phyloP scores from a whole-genome alignment of 2,888 invertebrate genomes.

The Melieria crassipennis region DNA sequence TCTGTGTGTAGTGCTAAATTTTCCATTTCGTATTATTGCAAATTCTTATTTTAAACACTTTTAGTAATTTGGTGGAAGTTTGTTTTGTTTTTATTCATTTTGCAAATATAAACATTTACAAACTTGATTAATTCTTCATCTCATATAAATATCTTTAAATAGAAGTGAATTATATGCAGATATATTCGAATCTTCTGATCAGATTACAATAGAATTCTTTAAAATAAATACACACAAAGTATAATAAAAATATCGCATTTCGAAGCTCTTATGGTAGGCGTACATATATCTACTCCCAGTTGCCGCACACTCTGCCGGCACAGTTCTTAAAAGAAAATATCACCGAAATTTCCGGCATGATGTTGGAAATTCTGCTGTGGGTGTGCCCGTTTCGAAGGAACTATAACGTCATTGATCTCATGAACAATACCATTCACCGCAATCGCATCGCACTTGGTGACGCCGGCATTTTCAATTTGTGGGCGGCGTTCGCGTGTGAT shows the following conservation, averaged over 20 bases:
- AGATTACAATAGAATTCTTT: slow-evolving; percentile 12
- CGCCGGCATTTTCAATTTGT: slow-evolving; percentile 65
- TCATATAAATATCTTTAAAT: slow-evolving; percentile 6
- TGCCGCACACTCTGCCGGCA: background rate
- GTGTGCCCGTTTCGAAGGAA: slow-evolving; percentile 48
- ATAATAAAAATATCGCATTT: slow-evolving; percentile 32
- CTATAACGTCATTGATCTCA: slow-evolving; percentile 65
- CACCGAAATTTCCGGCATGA: slow-evolving; percentile 48
- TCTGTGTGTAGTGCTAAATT: too few relatives aligned
- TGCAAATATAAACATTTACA: slow-evolving; percentile 10
- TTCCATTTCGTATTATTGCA: too few relatives aligned
- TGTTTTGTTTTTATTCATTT: slow-evolving; percentile 10
- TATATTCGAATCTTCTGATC: slow-evolving; percentile 25
- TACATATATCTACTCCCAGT: background rate
- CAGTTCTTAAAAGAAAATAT: slow-evolving; percentile 49
- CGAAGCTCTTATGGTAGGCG: slow-evolving; percentile 2
- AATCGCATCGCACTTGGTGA: slow-evolving; percentile 65
- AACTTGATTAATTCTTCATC: slow-evolving; percentile 2
- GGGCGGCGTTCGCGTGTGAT: slow-evolving; percentile 65
- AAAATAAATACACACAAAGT: slow-evolving; percentile 25
- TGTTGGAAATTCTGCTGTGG: slow-evolving; percentile 38
- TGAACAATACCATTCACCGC: slow-evolving; percentile 65
- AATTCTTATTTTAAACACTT: too few relatives aligned
- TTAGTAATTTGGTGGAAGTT: too few relatives aligned
- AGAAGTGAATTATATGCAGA: slow-evolving; percentile 5